phyloP scores from a whole-genome alignment of 2,888 invertebrate species.

The Drosophila eohydei region DNA sequence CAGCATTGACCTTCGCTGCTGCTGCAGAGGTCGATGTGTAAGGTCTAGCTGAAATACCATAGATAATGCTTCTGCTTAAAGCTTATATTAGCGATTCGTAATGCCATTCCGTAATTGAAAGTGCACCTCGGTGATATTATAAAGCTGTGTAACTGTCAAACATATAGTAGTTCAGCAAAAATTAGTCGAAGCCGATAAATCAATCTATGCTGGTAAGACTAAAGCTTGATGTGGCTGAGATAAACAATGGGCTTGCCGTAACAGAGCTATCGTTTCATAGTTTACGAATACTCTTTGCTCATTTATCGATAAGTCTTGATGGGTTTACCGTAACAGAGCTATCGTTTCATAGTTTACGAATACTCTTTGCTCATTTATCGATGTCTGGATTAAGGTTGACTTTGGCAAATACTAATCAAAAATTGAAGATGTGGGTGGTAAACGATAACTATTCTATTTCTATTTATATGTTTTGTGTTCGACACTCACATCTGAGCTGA shows the following conservation, averaged over 20 bases:
- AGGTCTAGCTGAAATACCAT: background rate
- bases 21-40: background rate
- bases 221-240: background rate
- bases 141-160: background rate
- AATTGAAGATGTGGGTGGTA: background rate
- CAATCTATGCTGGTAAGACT: background rate
- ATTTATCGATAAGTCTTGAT: background rate
- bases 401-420: background rate
- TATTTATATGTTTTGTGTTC: no score
- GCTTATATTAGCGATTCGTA: constrained; percentile 6
- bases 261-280: background rate
- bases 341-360: background rate
- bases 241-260: background rate
- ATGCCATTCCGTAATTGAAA: background rate
- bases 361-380: background rate
- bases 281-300: background rate
- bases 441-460: no score
- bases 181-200: constrained; percentile 5
- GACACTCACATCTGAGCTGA: no score
- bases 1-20: constrained; percentile 1
- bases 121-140: background rate
- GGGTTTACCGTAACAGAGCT: background rate
- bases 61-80: constrained; percentile 2
- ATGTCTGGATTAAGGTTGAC: background rate
- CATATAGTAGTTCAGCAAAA: background rate